Base-by-base conservation (phyloP, 2,113 vertebrate species). In the Syngnathus floridae region DNA sequence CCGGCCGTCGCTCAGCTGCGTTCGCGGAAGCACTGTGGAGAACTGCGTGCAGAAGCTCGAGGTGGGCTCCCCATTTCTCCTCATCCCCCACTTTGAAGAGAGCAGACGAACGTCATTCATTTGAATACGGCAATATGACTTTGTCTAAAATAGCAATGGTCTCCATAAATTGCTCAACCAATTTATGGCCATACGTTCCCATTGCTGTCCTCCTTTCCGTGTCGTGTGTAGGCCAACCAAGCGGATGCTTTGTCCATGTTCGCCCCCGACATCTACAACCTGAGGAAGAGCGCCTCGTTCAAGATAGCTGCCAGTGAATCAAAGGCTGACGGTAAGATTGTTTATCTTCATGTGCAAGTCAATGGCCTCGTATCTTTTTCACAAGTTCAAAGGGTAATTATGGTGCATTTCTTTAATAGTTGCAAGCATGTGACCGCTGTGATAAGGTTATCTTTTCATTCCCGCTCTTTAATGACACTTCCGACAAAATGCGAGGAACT, bases 291-390 rank as follows among this genome's bases (percentile, higher is more conserved):
- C 2, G 51, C 84, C 1, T 80, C 87, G 38, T 88, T 98, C 78
- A 95, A 94, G 82, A 92, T 96, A 4, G 93, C 93, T 26, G 93
- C 89, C 61, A 91, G 86, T 1, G 96, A 98, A 88, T 86, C 92
- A 1, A 93, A 88, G n/a, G 58, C 73, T 21, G 84, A 87, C 6
- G 51, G 90, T 92, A 82, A 84, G 80, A 48, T 17, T n/a, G 4
- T 36, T 52, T 14, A 7, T 54, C 52, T 2, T 12, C 10, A 52
- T 31, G 9, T 12, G 21, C 19, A 10, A 22, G 21, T 55, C 12
- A 31, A 31, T 12, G 14, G 12, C 5, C 12, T 55, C 8, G 7
- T 31, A 14, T 55, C 52, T 6, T 55, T 31, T 26, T 55, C 22
- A 26, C 52, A 54, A 54, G 52, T 5, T 13, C 21, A 54, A 54